Evolutionary conservation across 2,113 vertebrate genomes (phyloP), one percentile per base, ranked within the genome.

Genomic region (Embiotoca jacksoni): DNA sequence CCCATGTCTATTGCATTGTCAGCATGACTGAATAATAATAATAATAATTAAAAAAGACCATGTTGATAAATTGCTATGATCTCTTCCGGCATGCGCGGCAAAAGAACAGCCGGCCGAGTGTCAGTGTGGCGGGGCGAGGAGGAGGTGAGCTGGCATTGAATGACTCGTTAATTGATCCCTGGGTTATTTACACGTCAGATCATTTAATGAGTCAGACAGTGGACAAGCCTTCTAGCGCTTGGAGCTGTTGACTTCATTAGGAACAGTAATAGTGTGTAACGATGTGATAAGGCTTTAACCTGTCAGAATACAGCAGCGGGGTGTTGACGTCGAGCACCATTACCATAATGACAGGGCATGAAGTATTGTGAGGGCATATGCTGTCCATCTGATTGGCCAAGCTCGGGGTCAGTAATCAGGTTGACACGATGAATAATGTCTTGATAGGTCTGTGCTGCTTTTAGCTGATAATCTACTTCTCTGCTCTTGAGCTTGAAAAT

Each of bases 261-360:
- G 44, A 81, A 37, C 74, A 81, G 82, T 91, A 89, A 91, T 89
- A 72, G 83, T 69, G 80, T 82, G 81, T 84, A 84, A 90, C 84
- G 82, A 89, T 86, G 87, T 81, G 82, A 86, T 88, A 39, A 78
- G 61, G 70, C 63, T 73, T 65, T 23, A 36, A 69, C 73, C 84
- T 65, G 56, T 88, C 77, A 73, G 39, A 76, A 64, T 37, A 60
- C 81, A 87, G 59, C 89, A 85, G 83, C 78, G 54, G 75, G 80
- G 76, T 73, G 85, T 77, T 83, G 86, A 88, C 80, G 75, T 47
- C 13, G 15, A 39, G 39, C 77, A 46, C 62, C 59, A 82, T 85
- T 84, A 80, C 49, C 80, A 82, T 87, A 82, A 88, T 73, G 82
- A 77, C 47, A 11, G 74, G 87, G 32, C 77, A 54, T 23, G 23